phyloP scores from a whole-genome alignment of 2,113 vertebrate genomes.

The Psephotus haematonotus region DNA sequence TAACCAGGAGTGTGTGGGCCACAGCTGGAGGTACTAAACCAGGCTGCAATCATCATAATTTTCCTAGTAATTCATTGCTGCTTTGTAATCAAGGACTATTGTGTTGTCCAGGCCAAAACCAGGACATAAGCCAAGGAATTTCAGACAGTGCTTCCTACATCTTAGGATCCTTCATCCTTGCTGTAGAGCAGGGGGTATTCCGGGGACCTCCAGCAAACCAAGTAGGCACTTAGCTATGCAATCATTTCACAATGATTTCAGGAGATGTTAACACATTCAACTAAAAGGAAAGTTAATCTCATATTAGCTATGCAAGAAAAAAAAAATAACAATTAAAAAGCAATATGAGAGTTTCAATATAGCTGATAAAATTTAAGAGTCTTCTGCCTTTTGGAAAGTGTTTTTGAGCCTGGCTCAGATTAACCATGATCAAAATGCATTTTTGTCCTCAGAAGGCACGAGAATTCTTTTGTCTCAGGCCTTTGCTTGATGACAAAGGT shows the following conservation, averaged over 20 bases:
- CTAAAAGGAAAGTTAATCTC: background rate
- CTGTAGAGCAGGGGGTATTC: background rate
- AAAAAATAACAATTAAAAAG: background rate
- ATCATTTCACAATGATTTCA: background rate
- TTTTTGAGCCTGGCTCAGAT: background rate
- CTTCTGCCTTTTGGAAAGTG: background rate
- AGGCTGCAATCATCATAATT: background rate
- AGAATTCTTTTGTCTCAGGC: background rate
- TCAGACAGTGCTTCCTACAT: background rate
- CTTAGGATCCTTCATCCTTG: background rate
- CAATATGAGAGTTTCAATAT: background rate
- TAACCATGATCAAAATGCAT: background rate
- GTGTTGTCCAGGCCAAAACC: background rate
- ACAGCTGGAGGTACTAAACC: background rate
- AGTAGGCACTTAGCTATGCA: background rate
- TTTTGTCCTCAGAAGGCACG: background rate
- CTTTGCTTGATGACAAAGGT: background rate
- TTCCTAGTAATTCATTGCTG: background rate
- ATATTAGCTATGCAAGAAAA: background rate
- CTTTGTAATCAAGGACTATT: background rate
- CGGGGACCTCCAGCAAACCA: background rate
- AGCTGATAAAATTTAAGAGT: background rate
- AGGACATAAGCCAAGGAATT: background rate
- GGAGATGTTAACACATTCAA: background rate
- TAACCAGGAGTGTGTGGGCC: background rate